Base-by-base conservation (phyloP, 2,113 vertebrate genomes). In the Sylvilagus bachmani region DNA sequence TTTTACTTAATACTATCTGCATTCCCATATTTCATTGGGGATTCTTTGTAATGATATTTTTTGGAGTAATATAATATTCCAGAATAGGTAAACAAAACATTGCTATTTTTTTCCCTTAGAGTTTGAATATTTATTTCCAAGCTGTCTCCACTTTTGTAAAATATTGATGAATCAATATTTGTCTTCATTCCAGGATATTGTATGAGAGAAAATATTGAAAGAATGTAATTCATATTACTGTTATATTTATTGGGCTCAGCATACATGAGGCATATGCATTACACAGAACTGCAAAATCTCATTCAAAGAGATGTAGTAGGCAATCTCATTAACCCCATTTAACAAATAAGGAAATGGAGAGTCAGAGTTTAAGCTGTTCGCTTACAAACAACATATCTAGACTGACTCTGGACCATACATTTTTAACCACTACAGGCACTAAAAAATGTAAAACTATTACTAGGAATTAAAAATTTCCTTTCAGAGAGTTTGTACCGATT, bases 31-130 rank as follows among this genome's bases (percentile, higher is more conserved):
- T 6, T 36, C 67, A 44, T 74, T 21, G 69, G 33, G 14, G 7
- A 79, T 0, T 25, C 21, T 70, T 58, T n/a, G 19, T 71, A 66
- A 92, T 67, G 64, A 88, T 73, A 12, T 80, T 89, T 86, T 86
- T 11, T 70, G 29, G 10, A 36, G 16, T 21, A 31, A 71, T 6
- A 31, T 83, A 27, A 67, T 82, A 96, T 79, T 89, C 17, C 7
- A 66, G 49, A 93, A 27, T 55, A 62, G 71, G 81, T 21, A 64
- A 80, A 77, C 9, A 69, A 92, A 75, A 81, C 61, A 10, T 19
- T 67, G 24, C 55, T 16, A 55, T 27, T 61, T 96, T 95, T 96
- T 44, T 44, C 44, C 44, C 64, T 78, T 86, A n/a, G 9, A 49
- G 25, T 36, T 74, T 95, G 70, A 73, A 69, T 3, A 66, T 74